Evolutionary conservation across 2,797 vertebrate genomes (phyloP), one percentile per base, ranked within the genome.

Genomic region (Capromys pilorides): DNA sequence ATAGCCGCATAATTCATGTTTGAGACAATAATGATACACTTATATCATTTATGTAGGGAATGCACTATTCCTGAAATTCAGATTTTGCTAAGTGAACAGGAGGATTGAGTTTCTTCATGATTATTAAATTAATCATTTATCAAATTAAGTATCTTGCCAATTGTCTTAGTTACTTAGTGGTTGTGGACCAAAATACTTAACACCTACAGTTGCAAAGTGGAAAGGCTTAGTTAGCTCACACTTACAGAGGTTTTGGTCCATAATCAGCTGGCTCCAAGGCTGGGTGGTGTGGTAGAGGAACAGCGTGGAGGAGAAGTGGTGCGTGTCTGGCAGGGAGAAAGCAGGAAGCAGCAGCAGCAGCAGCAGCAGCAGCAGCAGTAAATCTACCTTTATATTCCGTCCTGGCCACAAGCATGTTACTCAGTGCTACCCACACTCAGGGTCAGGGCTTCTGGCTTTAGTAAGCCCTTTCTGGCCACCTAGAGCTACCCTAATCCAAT

Each of bases 81-180:
- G 31, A 89, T 92, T 90, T 86, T 89, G 78, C 21, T 41, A 78
- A 54, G 22, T 92, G 91, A 82, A 77, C 36, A 77, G 21, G 41
- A 93, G 33, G 33, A 39, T 24, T 93, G 57, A 5, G 4, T 69
- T 90, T 88, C 51, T 95, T 94, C 28, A 90, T 94, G 79, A 81
- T 88, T 80, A 91, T 94, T 90, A 93, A 82, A 62, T 83, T 86
- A 88, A 82, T 64, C 64, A 19, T 67, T 93, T 79, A 75, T 92
- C 86, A 33, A 92, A 91, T 97, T 92, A 95, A 13, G 82, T 94
- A 59, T 87, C n/a, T 71, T 95, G 33, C 73, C 51, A n/a, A 75
- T 49, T 75, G 73, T 75, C 73, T 77, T 77, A 31, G 22, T 49
- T 49, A 77, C 41, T 49, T 49, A 3, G 14, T 77, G 41, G 13